Evolutionary conservation across 2,797 vertebrate genomes (phyloP).

Genomic region (Phalanger gymnotis): DNA sequence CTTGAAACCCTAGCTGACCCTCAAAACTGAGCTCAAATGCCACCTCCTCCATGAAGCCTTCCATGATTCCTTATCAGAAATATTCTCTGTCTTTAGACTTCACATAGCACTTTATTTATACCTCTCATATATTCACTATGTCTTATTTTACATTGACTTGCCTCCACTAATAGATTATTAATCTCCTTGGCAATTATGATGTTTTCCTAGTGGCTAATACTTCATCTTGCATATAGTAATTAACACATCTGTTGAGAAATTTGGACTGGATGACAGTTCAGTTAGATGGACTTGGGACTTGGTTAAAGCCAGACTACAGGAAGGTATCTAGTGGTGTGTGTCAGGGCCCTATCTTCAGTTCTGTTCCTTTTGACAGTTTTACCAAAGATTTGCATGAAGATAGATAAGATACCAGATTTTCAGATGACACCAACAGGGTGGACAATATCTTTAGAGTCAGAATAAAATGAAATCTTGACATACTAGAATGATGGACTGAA

Average conservation of each 20-base stretch:
- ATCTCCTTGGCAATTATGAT: neutral
- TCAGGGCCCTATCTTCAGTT: neutral
- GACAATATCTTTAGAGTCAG: neutral
- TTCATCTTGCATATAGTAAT: neutral
- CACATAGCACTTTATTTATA: neutral
- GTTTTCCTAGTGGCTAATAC: neutral
- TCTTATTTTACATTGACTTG: neutral
- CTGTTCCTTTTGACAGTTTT: neutral
- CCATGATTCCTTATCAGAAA: neutral
- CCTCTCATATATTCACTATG: neutral
- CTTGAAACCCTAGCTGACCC: no score
- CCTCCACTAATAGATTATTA: neutral
- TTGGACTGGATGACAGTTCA: neutral
- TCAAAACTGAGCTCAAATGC: no score
- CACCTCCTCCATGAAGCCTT: no score
- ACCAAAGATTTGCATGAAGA: neutral
- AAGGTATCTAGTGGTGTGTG: neutral
- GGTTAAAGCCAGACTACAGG: neutral
- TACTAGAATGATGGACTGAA: neutral
- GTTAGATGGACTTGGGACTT: fast-evolving
- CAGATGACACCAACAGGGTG: neutral
- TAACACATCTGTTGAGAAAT: neutral
- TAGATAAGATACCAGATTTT: neutral
- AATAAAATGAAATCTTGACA: neutral
- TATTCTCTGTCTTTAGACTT: neutral